Percentiles rank a stretch among this genome's conserved stretches.
These are phyloP conservation scores for Rachycentron canadum DNA, from an alignment of 2,797 vertebrate genomes.

Conservation along the genomic window DNA sequence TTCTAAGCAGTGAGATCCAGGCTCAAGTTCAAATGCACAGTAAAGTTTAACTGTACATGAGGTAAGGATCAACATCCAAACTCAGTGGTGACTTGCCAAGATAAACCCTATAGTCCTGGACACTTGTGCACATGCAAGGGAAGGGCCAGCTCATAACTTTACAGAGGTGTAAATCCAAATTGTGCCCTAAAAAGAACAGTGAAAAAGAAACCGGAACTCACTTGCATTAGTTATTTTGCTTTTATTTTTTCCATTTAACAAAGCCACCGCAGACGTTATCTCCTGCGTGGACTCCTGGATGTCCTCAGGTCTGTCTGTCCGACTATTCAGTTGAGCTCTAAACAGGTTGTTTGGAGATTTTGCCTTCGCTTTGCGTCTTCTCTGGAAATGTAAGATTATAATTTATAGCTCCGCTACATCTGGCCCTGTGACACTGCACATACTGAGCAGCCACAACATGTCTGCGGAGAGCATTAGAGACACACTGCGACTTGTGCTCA, in stretches of 20 bases:
- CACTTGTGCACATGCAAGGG: background rate
- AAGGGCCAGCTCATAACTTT: constrained; percentile 32
- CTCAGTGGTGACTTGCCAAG: constrained; percentile 33
- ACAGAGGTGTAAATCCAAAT: constrained; percentile 28
- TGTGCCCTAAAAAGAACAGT: constrained; percentile 20
- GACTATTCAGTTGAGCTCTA: constrained; percentile 17
- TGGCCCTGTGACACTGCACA: constrained; percentile 69
- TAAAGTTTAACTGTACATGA: constrained; percentile 34
- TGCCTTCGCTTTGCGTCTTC: constrained; percentile 55
- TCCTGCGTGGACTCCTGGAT: background rate
- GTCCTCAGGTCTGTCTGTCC: background rate
- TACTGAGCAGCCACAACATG: constrained; percentile 75
- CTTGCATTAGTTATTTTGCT: background rate
- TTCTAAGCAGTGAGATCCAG: constrained; percentile 9
- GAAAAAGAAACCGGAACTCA: constrained; percentile 18
- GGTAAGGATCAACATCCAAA: constrained; percentile 45
- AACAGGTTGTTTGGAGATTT: constrained; percentile 41
- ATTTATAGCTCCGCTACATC: constrained; percentile 73
- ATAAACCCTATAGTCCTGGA: constrained; percentile 40
- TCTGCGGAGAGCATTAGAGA: constrained; percentile 81
- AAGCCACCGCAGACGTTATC: constrained; percentile 2
- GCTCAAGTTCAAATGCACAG: constrained; percentile 24
- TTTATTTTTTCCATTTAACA: constrained; percentile 7
- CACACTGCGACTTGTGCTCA: constrained; percentile 57
- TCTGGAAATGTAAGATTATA: constrained; percentile 66